Evolutionary conservation across 2,113 vertebrate species (phyloP), one percentile per base, ranked within the genome.

Genomic region (Galbula dea): DNA sequence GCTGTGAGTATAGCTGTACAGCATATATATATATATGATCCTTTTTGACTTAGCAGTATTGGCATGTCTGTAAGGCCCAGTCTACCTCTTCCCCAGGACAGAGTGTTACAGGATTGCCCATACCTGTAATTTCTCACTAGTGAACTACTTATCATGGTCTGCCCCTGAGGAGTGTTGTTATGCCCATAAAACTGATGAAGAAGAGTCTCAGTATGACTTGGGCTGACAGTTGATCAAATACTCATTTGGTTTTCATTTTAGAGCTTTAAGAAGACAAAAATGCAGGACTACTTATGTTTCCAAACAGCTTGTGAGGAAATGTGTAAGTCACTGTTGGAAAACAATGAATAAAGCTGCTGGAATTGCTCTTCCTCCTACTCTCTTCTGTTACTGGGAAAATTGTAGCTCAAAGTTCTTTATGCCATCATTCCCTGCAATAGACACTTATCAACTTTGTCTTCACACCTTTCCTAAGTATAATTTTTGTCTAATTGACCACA

Each of bases 121-220:
- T 16, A 29, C 11, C 29, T 12, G 0, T 34, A 3, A 79, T 15
- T 76, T 79, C 58, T 74, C 15, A 19, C 27, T 17, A 41, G 6
- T 3, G 3, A 9, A 39, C 14, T 43, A 23, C 34, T 24, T 0
- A 0, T 43, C 29, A 20, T 12, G 15, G 11, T 27, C 59, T 78
- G 36, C 12, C 41, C 62, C 9, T 54, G 24, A 68, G n/a, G 15
- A 2, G 15, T 7, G 7, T 7, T 63, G 23, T 9, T 84, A 23
- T n/a, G 14, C 9, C 15, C n/a, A 58, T 30, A 78, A 85, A 65
- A 9, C 34, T 48, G 20, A 67, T 15, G 17, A 84, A 66, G 27
- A 82, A 22, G 34, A 2, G 20, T 20, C 46, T 66, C n/a, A 12
- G 8, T 29, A 15, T 68, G 30, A 77, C 29, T 86, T 37, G 12